Percentiles rank a stretch among this genome's conserved stretches.
Conservation (phyloP, 2,797 vertebrate genomes). For the Bradypus variegatus region DNA sequence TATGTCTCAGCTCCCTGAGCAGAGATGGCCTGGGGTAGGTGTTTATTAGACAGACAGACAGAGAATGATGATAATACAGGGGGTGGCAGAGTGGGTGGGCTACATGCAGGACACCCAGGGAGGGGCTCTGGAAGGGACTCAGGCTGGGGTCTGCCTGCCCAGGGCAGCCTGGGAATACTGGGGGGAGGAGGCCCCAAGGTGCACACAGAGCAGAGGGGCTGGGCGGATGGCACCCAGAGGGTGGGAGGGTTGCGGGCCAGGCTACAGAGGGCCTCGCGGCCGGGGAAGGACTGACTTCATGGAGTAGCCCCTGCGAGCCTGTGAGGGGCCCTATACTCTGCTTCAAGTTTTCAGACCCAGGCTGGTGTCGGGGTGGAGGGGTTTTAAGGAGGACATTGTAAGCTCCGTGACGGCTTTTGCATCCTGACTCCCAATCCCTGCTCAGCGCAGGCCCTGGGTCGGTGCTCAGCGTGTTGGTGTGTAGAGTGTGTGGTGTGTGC, state of each 20-base stretch:
- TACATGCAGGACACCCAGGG: no score
- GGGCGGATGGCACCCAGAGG: neutral
- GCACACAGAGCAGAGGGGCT: neutral
- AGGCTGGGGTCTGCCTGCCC: neutral
- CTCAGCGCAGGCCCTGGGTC: neutral
- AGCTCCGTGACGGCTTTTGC: neutral
- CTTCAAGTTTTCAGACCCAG: neutral
- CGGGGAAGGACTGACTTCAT: neutral
- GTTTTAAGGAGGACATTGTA: neutral
- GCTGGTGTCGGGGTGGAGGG: neutral
- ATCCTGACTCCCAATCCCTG: neutral
- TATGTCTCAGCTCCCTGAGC: no score
- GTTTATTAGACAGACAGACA: no score
- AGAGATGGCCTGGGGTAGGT: neutral
- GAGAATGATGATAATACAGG: neutral
- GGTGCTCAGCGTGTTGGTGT: neutral
- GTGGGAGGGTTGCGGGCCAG: neutral
- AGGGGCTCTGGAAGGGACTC: neutral
- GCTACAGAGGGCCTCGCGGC: no score
- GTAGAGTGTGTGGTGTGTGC: no score
- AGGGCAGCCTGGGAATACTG: neutral
- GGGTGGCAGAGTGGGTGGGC: neutral
- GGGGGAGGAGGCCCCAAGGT: no score
- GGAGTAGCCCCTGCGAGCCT: neutral
- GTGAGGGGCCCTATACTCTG: neutral